Evolutionary conservation across 2,888 invertebrate species (phyloP), one percentile per base, ranked within the genome.

Genomic region (Clostera curtula): DNA sequence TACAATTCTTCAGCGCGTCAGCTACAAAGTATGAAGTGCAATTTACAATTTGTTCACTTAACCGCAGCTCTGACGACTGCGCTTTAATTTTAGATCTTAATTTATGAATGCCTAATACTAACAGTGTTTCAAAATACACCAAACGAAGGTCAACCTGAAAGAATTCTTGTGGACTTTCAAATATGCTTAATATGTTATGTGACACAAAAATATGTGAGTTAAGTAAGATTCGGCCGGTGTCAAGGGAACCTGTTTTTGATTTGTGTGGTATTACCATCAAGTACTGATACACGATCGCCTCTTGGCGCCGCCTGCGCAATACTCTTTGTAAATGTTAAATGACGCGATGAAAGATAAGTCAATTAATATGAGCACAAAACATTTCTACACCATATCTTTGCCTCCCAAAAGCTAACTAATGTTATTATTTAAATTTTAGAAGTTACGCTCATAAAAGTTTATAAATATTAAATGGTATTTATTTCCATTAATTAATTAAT

Each of bases 91-190:
- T 17, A 31, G 12, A 27, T 18, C 23, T 25, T 35, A 36, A 36
- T 45, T 40, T 44, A 42, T 40, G 36, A 31, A 46, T 38, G 36
- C 25, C 38, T 36, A 42, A 34, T 41, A 46, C 44, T 32, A 42
- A 42, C 41, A 51, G 36, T 52, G 44, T 69, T 66, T 59, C 65
- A 57, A 57, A 70, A 63, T 37, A 19, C 44, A 43, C 38, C 41
- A 52, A 47, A 34, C 40, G 59, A 64, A 67, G 63, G 67, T 64
- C 54, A 54, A 37, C 50, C 58, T 61, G 61, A 61, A 60, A 62
- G 49, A 66, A n/a, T n/a, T n/a, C n/a, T n/a, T 62, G 50, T 59
- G 43, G 49, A 67, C 70, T 70, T 72, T 69, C 68, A 65, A 70
- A 69, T 62, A 58, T 49, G 51, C 36, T 40, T 42, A 25, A 29